Percentiles rank a stretch among this genome's conserved stretches.
Evolutionary conservation across 2,797 vertebrate species (phyloP).

Genomic region (Valencia hispanica): DNA sequence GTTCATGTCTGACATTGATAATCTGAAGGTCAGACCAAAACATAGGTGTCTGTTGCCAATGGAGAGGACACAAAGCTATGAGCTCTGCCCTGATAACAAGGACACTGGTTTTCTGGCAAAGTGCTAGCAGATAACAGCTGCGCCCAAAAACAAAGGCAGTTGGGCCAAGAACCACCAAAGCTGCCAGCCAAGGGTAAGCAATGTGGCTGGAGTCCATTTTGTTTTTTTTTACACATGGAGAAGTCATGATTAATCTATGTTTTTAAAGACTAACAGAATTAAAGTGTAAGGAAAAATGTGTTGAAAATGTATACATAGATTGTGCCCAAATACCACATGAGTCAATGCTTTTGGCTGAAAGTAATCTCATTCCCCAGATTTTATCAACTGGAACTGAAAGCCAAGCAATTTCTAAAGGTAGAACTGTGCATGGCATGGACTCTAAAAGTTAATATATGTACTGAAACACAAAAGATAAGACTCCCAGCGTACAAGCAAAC

Average conservation of each 20-base stretch:
- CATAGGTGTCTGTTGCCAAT: neutral
- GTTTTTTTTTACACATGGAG: no score
- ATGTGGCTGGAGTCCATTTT: neutral
- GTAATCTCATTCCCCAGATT: neutral
- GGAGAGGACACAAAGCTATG: neutral
- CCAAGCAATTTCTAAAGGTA: neutral
- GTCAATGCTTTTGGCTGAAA: no score
- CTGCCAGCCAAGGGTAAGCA: neutral
- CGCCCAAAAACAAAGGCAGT: neutral
- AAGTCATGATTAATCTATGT: neutral
- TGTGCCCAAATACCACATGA: neutral
- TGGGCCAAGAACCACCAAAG: neutral
- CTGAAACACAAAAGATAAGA: no score
- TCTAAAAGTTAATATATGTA: no score
- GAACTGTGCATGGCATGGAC: no score
- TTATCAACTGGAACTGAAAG: neutral
- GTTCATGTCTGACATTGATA: neutral
- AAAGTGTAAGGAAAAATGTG: neutral
- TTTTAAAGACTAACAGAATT: neutral
- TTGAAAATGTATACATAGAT: neutral
- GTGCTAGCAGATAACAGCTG: neutral
- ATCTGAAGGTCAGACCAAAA: neutral
- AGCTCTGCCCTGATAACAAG: neutral
- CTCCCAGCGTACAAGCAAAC: no score
- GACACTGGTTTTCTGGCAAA: neutral